Base-by-base conservation (phyloP, 2,113 vertebrate genomes). In the Epinephelus cyanopodus region DNA sequence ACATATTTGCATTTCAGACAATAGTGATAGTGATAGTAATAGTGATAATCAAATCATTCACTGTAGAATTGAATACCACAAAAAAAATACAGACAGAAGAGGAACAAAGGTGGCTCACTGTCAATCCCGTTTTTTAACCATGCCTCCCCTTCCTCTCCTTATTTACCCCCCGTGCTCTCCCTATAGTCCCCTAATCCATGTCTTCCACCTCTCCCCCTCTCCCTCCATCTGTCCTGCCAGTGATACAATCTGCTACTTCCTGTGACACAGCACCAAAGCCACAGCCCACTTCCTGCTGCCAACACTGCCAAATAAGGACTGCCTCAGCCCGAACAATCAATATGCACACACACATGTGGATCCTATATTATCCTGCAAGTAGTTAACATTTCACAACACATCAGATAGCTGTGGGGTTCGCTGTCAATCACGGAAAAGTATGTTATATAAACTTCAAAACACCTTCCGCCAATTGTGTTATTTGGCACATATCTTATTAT, bases 191-290 rank as follows among this genome's bases (percentile, higher is more conserved):
- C 54, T 93, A 90, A 93, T 94, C 87, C 87, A 91, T 76, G 79
- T 86, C 85, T 86, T 74, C 81, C 79, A 78, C 75, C 71, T 81
- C 81, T 80, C 82, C 58, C 73, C 61, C 73, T n/a, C 66, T 75
- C 83, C 87, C 77, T 88, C 93, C 90, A 93, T 94, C 91, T 93
- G 93, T 92, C 89, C 73, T 57, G 37, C 80, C 86, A 64, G 37
- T 86, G 93, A 95, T 94, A 95, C 88, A 94, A 96, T 95, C 94
- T 93, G 90, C 74, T 85, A 60, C 91, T 94, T 95, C 94, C 94
- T 87, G 90, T 95, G 93, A 95, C 93, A 94, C 82, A 88, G 88
- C 89, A 87, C 52, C 75, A 72, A 81, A 82, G 81, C 87, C 82
- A 79, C 90, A 90, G 56, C 92, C 93, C 80, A 93, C 92, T 95